A percentile compares a stretch with the other conserved stretches of the same genome.
phyloP scores from a whole-genome alignment of 2,797 vertebrate genomes.

The Centroberyx gerrardi region DNA sequence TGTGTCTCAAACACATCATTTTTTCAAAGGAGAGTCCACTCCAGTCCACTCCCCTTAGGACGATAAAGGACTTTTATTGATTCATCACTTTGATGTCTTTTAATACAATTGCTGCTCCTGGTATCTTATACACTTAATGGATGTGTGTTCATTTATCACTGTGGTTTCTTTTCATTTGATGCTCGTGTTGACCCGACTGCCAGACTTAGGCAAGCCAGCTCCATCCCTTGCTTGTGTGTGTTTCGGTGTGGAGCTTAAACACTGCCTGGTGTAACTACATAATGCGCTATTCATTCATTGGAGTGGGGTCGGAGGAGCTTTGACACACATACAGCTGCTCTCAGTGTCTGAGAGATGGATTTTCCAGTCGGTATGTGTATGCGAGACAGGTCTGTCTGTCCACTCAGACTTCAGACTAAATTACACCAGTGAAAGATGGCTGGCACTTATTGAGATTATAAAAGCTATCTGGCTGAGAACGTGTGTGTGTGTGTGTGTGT shows the following conservation, averaged over 20 bases:
- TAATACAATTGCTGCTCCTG: background rate
- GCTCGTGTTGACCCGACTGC: conserved; percentile 5
- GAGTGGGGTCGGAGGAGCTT: background rate
- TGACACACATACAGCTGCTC: conserved; percentile 14
- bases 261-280: background rate
- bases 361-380: conserved; percentile 11
- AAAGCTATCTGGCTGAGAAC: background rate
- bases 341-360: background rate
- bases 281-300: background rate
- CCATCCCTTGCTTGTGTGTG: background rate
- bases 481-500: conserved; percentile 18
- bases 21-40: background rate
- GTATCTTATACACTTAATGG: background rate
- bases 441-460: conserved; percentile 35
- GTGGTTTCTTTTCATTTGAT: conserved; percentile 9
- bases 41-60: background rate
- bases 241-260: background rate
- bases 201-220: background rate
- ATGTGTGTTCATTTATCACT: conserved; percentile 8
- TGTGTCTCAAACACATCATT: too few relatives aligned
- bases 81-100: background rate
- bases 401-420: conserved; percentile 26
- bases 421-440: conserved; percentile 38
- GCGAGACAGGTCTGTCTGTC: conserved; percentile 11
- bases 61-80: background rate